A percentile compares a stretch with the other conserved stretches of the same genome.
Evolutionary conservation across 2,888 invertebrate genomes (phyloP).

Genomic region (Patella depressa): DNA sequence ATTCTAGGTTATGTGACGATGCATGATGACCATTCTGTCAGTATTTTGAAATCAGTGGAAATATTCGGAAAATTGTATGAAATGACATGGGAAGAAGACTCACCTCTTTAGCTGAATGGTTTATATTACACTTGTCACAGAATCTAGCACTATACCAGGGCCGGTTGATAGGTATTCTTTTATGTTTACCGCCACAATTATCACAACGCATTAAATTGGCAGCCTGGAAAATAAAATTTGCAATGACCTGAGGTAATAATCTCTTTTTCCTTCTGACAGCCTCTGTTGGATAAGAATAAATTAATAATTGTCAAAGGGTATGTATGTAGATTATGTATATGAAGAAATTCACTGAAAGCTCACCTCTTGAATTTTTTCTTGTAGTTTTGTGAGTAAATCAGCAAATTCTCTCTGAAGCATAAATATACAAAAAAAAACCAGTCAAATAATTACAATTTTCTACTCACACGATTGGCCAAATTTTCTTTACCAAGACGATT

Average conservation of each 20-base stretch:
- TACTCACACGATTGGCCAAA: too few relatives aligned
- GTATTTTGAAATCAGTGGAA: not conserved
- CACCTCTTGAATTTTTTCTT: constrained; percentile 90
- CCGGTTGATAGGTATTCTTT: constrained; percentile 86
- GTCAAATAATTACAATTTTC: too few relatives aligned
- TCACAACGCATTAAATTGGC: constrained; percentile 95
- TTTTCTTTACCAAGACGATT: too few relatives aligned
- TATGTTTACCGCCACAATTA: constrained; percentile 91
- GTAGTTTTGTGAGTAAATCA: constrained; percentile 87
- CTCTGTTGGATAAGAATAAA: too few relatives aligned
- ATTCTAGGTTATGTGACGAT: too few relatives aligned
- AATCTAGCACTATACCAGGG: constrained; percentile 93
- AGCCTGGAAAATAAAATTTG: constrained; percentile 73
- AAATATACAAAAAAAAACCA: too few relatives aligned
- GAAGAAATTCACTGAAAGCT: constrained; percentile 14
- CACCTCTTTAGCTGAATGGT: constrained; percentile 70
- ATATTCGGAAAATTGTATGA: not conserved
- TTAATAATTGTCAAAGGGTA: too few relatives aligned
- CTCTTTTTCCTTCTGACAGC: too few relatives aligned
- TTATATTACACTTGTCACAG: constrained; percentile 78
- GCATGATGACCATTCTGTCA: too few relatives aligned
- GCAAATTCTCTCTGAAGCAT: constrained; percentile 80
- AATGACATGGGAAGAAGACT: not conserved
- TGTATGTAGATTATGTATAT: too few relatives aligned
- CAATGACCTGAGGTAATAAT: too few relatives aligned